Conservation (phyloP, 1,140 invertebrate genomes). For the Caerostris darwini region DNA sequence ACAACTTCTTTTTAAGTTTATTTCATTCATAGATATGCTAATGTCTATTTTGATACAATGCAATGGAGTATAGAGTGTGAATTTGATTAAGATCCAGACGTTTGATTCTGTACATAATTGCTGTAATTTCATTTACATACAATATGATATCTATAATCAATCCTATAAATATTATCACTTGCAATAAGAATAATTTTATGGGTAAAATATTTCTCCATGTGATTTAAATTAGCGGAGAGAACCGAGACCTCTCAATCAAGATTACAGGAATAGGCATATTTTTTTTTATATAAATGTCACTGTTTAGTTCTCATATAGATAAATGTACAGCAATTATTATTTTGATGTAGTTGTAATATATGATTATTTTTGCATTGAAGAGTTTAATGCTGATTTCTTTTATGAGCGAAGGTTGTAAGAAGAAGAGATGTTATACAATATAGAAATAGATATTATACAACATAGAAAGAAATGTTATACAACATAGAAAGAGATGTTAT, state of each 20-base stretch:
- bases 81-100: not conserved
- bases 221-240: not conserved
- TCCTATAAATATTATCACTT: not conserved
- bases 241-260: not conserved
- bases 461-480: too few relatives aligned
- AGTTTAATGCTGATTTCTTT: too few relatives aligned
- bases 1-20: not conserved
- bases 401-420: too few relatives aligned
- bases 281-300: too few relatives aligned
- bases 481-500: too few relatives aligned
- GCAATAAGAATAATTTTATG: conserved; percentile 6
- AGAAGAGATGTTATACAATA: too few relatives aligned
- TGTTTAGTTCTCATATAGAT: too few relatives aligned
- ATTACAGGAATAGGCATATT: not conserved
- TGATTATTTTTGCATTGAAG: too few relatives aligned
- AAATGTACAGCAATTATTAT: too few relatives aligned
- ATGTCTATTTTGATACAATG: not conserved
- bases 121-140: conserved; percentile 9
- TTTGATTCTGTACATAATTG: not conserved
- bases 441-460: too few relatives aligned
- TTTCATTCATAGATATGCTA: not conserved
- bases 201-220: not conserved
- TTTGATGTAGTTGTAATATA: too few relatives aligned
- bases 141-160: not conserved
- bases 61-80: not conserved